A percentile compares a stretch with the other conserved stretches of the same genome.
Conservation (phyloP, 2,888 invertebrate species). For the Agrypnus murinus region DNA sequence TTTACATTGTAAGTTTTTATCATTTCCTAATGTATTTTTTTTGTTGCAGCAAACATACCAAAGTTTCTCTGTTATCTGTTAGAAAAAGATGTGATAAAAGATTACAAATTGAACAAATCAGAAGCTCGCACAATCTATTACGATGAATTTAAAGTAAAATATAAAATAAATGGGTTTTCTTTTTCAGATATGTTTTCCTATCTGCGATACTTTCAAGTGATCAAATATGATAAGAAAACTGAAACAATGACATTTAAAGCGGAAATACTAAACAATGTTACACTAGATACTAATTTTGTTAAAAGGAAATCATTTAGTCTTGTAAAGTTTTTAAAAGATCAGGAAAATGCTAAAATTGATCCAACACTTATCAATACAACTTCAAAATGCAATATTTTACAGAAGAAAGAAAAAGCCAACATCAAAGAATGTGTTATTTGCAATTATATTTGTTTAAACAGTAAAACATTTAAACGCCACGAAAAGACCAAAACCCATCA, state of each 20-base stretch:
- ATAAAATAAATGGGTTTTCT: constrained; percentile 12
- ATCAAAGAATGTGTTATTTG: constrained; percentile 10
- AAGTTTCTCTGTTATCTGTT: constrained; percentile 1
- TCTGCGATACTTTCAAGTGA: constrained; percentile 12
- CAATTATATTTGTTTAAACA: neutral
- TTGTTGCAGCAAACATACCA: constrained; percentile 3
- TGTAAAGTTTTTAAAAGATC: neutral
- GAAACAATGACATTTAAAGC: constrained; percentile 3
- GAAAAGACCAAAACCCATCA: neutral
- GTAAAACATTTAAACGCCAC: neutral
- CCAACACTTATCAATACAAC: neutral
- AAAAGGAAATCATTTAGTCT: constrained; percentile 1
- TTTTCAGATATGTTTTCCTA: constrained; percentile 22
- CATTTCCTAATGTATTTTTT: neutral
- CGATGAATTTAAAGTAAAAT: constrained; percentile 28
- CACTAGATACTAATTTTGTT: neutral
- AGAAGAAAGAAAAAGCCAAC: neutral
- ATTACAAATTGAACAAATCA: constrained; percentile 1
- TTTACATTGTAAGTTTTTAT: too few species aligned
- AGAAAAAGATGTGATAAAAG: constrained; percentile 13
- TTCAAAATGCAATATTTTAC: neutral
- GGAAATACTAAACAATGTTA: constrained; percentile 9
- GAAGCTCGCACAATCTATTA: constrained; percentile 3
- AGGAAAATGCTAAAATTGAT: neutral
- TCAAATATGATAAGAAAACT: neutral